A percentile compares a stretch with the other conserved stretches of the same genome.
Conservation (phyloP, 2,797 vertebrate genomes). For the Staurois parvus region DNA sequence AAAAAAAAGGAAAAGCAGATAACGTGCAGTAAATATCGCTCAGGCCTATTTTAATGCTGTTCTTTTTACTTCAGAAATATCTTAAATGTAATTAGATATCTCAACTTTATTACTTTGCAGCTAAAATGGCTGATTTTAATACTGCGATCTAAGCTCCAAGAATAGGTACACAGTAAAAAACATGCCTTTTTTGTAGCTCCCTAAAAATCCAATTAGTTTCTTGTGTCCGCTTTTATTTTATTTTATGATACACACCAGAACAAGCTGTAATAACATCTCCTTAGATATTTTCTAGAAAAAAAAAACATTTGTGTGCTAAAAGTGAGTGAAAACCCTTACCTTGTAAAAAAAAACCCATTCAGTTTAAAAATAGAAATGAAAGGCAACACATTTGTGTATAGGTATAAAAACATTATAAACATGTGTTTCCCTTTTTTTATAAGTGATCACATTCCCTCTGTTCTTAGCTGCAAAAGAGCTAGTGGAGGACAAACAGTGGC, state of each 20-base stretch:
- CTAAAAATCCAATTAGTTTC: slow-evolving; percentile 43
- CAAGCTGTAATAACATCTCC: slow-evolving; percentile 8
- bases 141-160: not conserved
- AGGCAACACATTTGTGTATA: no score
- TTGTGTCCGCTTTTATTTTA: not conserved
- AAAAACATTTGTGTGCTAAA: not conserved
- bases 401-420: no score
- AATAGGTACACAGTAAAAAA: slow-evolving; percentile 24
- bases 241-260: slow-evolving; percentile 24
- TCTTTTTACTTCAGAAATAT: slow-evolving; percentile 21
- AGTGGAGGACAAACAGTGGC: no score
- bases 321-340: no score
- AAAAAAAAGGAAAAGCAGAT: not conserved
- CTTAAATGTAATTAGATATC: slow-evolving; percentile 40
- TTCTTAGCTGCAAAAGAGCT: no score
- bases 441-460: no score
- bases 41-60: not conserved
- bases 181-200: slow-evolving; percentile 3
- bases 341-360: no score
- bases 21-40: slow-evolving; percentile 11
- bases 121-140: slow-evolving; percentile 19
- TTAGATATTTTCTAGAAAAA: slow-evolving; percentile 1
- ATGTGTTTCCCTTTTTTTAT: no score
- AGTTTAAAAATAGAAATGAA: no score
- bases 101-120: slow-evolving; percentile 29